phyloP scores from a whole-genome alignment of 2,113 vertebrate species.

The Psettodes erumei region DNA sequence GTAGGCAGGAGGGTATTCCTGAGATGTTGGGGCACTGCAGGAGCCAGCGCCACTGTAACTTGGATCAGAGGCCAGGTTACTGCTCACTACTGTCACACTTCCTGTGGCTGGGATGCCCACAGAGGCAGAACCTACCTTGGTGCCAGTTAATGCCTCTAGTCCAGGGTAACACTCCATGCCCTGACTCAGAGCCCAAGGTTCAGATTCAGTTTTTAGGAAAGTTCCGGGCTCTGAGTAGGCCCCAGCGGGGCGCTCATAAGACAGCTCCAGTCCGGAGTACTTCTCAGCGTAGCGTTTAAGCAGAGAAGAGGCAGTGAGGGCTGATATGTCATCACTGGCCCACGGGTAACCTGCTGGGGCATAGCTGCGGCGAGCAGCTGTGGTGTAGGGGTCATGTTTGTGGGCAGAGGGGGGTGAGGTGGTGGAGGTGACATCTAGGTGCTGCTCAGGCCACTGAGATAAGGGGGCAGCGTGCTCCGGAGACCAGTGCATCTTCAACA shows the following conservation, averaged over 20 bases:
- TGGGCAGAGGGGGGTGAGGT: slow-evolving; percentile 91
- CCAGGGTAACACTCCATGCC: slow-evolving; percentile 84
- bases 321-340: slow-evolving; percentile 96
- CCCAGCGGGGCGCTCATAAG: slow-evolving; percentile 85
- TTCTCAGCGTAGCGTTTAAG: slow-evolving; percentile 97
- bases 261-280: slow-evolving; percentile 90
- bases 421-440: slow-evolving; percentile 95
- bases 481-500: slow-evolving; percentile 99
- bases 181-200: slow-evolving; percentile 87
- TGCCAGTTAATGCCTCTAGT: slow-evolving; percentile 86
- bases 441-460: slow-evolving; percentile 97
- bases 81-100: slow-evolving; percentile 83
- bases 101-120: slow-evolving; percentile 83
- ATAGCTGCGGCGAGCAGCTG: slow-evolving; percentile 86
- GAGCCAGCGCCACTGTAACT: slow-evolving; percentile 79
- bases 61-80: slow-evolving; percentile 80
- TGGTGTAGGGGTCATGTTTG: slow-evolving; percentile 89
- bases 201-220: slow-evolving; percentile 88
- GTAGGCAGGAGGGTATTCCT: slow-evolving; percentile 90
- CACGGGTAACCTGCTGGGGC: slow-evolving; percentile 88
- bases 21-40: slow-evolving; percentile 76
- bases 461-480: slow-evolving; percentile 94
- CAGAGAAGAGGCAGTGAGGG: slow-evolving; percentile 94
- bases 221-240: slow-evolving; percentile 83
- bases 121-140: slow-evolving; percentile 81